Base-by-base conservation (phyloP, 2,888 invertebrate genomes). In the Trachelus troglodyta region DNA sequence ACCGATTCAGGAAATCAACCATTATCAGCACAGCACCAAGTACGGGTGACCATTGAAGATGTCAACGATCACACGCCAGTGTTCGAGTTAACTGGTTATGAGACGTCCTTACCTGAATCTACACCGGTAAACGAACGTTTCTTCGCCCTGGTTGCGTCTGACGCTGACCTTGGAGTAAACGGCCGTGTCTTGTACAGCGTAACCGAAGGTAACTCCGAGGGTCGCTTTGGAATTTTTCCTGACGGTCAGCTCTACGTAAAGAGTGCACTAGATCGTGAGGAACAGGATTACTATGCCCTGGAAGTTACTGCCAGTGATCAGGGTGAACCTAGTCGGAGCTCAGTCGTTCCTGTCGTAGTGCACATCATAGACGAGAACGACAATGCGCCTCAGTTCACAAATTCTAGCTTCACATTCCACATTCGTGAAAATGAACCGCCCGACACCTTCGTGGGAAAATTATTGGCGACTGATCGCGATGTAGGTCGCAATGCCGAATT, bases 351-450 rank as follows among this genome's bases (percentile, higher is more conserved):
- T 11, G 96, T 99, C 2, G 97, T 98, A 31, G 96, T 99, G 81
- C 97, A 98, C 89, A 95, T 99, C 34, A 95, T 98, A 81, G 99
- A 99, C 92, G 98, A 98, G 92, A 99, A 99, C 92, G 99, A 99
- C 92, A 98, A 98, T 91, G 95, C 96, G 40, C 99, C 99, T 0
- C 95, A 96, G 89, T 99, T 99, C 92, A 95, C 96, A 3, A 97
- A 98, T 86, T 94, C 95, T 40, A 97, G 97, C 30, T 99, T 99
- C 92, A 95, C 96, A 79, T 98, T 98, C 89, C 96, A 95, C 90
- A 95, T 99, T 31, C 95, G 96, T 76, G 98, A 98, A 92, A 97
- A 98, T 91, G 96, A 97, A 83, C 96, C 96, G 1, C 94, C 96
- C 0, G 97, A 97, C 90, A 96, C 97, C 0, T 98, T 98, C 92